Base-by-base conservation (phyloP, 1,140 invertebrate species). In the Nomia melanderi region DNA sequence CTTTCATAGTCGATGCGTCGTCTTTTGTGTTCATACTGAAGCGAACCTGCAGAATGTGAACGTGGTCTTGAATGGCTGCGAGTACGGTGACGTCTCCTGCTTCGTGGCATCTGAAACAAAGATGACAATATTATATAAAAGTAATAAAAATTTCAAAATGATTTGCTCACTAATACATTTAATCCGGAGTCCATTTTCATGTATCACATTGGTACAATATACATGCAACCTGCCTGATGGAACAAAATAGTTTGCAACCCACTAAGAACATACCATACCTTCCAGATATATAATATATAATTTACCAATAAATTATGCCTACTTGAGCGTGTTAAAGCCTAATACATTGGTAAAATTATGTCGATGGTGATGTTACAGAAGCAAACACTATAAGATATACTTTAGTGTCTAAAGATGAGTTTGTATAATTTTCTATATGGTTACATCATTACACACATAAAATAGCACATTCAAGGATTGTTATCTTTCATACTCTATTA, bases 91-190 rank as follows among this genome's bases (percentile, higher is more conserved):
- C 95, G 95, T 92, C 96, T 95, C 79, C 95, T 94, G 84, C 94
- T 95, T 86, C 95, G 94, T 82, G 96, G 96, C 96, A 96, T 96
- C 96, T 96, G 91, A 6, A 94, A 94, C 85, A 87, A 36, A 81
- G 11, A 2, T 11, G 5, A 53, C 14, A 31, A 53, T 29, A 31
- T 56, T 64, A 29, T 44, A 29, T 67, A 36, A 0, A 0, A 2
- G 3, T 56, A 9, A 23, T 23, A 14, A 14, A 31, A 29, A 29
- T 17, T 27, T 41, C 27, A 1, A 3, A 36, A 56, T 14, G 0
- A 31, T 4, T 29, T 29, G 12, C 3, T 25, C 3, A 5, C 8
- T 36, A 36, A 3, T 5, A 36, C 8, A 8, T 3, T 36, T 8
- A 36, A 36, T 36, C 4, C 2, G 20, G 20, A 50, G 6, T 20